Evolutionary conservation across 2,888 invertebrate species (phyloP).

Genomic region (Pachycephus smyrnensis): DNA sequence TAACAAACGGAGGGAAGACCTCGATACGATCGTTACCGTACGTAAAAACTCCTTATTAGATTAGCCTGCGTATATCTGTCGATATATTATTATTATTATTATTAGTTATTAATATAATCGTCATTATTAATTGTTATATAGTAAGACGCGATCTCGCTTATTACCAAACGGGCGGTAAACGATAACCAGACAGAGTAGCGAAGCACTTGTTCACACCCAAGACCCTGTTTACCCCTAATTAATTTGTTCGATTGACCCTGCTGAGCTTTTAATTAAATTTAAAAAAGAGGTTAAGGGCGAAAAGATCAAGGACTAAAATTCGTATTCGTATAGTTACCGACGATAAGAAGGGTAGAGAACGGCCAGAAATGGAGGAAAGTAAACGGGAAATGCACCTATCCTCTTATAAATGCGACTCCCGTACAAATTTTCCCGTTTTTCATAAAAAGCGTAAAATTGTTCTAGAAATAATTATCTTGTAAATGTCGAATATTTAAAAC

Average conservation of each 20-base stretch:
- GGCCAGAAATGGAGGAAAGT: background rate
- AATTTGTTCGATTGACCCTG: background rate
- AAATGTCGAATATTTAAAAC: background rate
- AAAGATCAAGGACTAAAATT: background rate
- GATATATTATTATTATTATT: conserved; percentile 43
- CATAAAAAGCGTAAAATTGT: background rate
- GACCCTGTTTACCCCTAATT: background rate
- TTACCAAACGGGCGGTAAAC: conserved; percentile 8
- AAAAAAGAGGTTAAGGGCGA: background rate
- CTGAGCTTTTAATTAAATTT: background rate
- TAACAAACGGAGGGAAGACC: background rate
- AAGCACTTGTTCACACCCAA: background rate
- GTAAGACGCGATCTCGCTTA: conserved; percentile 50
- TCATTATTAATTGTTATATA: conserved; percentile 40
- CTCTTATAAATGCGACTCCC: background rate
- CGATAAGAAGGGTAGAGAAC: background rate
- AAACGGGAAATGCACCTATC: background rate
- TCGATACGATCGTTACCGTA: conserved; percentile 12
- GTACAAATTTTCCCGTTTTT: background rate
- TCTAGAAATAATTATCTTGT: background rate
- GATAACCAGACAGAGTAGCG: background rate
- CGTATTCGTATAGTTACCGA: background rate
- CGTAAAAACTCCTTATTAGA: conserved; percentile 22
- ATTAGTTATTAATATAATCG: conserved; percentile 34
- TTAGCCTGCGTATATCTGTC: conserved; percentile 34